Evolutionary conservation across 2,888 invertebrate species (phyloP).

Genomic region (Chironomus tentans): DNA sequence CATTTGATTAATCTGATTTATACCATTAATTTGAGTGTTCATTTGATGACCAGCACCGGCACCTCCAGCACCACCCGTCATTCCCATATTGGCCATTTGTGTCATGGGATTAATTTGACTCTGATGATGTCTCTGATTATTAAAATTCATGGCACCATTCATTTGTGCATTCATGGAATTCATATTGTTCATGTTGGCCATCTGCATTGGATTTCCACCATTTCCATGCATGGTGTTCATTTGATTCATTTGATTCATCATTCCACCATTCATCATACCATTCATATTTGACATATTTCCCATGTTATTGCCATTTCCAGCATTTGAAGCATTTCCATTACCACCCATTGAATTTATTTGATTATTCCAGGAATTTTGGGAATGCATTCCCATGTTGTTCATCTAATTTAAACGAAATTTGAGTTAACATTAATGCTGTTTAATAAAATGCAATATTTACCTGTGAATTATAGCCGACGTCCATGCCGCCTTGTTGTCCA

Average conservation of each 20-base stretch:
- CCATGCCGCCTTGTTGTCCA: conserved; percentile 38
- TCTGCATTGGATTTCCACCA: not conserved
- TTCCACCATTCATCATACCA: conserved; percentile 32
- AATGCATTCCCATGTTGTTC: conserved; percentile 32
- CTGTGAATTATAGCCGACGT: conserved; percentile 42
- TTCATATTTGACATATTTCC: conserved; percentile 30
- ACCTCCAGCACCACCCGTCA: conserved; percentile 58
- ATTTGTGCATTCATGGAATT: conserved; percentile 33
- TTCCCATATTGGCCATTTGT: conserved; percentile 65
- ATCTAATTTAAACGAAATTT: conserved; percentile 32
- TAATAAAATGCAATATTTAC: conserved; percentile 31
- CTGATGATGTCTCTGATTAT: conserved; percentile 39
- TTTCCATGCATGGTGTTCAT: conserved; percentile 31
- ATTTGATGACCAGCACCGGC: conserved; percentile 52
- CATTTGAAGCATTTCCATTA: conserved; percentile 18
- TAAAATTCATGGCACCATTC: conserved; percentile 37
- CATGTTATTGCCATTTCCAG: conserved; percentile 30
- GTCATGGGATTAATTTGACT: conserved; percentile 63
- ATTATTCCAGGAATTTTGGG: conserved; percentile 26
- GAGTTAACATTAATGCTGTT: not conserved
- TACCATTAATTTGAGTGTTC: conserved; percentile 54
- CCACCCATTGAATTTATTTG: conserved; percentile 12
- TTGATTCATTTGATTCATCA: conserved; percentile 34
- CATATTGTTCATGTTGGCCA: conserved; percentile 39
- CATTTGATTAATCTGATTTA: conserved; percentile 64